A percentile compares a stretch with the other conserved stretches of the same genome.
These are phyloP conservation scores for Aleadryas rufinucha DNA, from an alignment of 2,113 vertebrate species.

Conservation along the genomic window DNA sequence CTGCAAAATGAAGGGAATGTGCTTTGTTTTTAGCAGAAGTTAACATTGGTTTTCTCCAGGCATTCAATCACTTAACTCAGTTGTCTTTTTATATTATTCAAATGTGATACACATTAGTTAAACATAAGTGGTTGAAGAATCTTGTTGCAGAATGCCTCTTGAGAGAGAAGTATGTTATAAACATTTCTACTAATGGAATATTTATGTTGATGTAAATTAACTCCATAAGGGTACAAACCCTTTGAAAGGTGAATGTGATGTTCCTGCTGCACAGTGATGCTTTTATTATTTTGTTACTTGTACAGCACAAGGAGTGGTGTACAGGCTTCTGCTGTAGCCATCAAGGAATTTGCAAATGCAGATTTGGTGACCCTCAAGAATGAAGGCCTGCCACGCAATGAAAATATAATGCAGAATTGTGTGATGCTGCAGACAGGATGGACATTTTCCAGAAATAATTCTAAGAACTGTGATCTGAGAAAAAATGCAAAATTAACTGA, in stretches of 20 bases:
- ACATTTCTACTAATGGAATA: slow-evolving; percentile 59
- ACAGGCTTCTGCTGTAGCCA: not conserved
- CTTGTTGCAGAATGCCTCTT: slow-evolving; percentile 61
- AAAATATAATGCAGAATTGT: not conserved
- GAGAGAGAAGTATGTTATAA: slow-evolving; percentile 58
- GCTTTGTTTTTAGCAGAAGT: slow-evolving; percentile 54
- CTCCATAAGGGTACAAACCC: slow-evolving; percentile 1
- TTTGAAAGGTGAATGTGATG: slow-evolving; percentile 26
- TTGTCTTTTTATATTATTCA: slow-evolving; percentile 70
- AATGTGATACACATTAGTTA: slow-evolving; percentile 67
- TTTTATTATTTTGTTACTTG: not conserved
- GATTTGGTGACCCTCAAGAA: not conserved
- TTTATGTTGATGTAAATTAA: slow-evolving; percentile 67
- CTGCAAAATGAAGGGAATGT: slow-evolving; percentile 32
- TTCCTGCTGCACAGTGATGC: not conserved
- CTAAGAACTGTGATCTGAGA: not conserved
- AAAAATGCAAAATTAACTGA: not conserved
- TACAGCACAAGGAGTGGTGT: not conserved
- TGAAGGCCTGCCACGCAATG: not conserved
- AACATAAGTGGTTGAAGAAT: slow-evolving; percentile 67
- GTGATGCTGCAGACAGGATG: not conserved
- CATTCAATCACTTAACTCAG: slow-evolving; percentile 67
- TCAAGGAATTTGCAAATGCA: not conserved
- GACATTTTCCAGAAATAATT: not conserved
- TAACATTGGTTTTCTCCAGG: slow-evolving; percentile 53